These are phyloP conservation scores for Melanotaenia trifasciata DNA, from an alignment of 2,797 vertebrate genomes.

Conservation along the genomic window DNA sequence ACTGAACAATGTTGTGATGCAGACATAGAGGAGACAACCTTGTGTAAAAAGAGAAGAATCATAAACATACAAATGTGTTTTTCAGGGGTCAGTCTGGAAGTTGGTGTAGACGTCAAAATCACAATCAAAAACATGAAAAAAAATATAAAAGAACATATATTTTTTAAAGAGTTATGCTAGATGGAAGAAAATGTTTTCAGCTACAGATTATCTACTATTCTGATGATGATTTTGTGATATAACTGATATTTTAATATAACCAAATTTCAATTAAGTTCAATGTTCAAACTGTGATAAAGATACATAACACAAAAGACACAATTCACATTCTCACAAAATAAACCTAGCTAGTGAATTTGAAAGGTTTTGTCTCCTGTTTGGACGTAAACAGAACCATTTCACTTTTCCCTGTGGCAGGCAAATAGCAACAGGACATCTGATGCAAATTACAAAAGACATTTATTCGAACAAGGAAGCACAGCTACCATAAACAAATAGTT, in stretches of 20 bases:
- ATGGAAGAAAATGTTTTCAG: background rate
- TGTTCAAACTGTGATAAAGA: constrained; percentile 3
- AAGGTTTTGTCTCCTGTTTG: constrained; percentile 6
- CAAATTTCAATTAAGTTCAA: background rate
- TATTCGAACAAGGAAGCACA: constrained; percentile 56
- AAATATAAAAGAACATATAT: background rate
- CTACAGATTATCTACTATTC: background rate
- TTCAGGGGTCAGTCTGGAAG: background rate
- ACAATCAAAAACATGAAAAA: background rate
- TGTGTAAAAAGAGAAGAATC: background rate
- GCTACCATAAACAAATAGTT: constrained; percentile 37
- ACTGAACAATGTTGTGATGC: constrained; percentile 14
- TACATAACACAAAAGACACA: background rate
- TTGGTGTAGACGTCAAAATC: background rate
- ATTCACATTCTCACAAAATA: background rate
- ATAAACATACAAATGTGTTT: background rate
- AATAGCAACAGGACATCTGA: constrained; percentile 45
- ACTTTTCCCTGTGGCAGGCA: constrained; percentile 18
- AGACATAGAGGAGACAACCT: constrained; percentile 16
- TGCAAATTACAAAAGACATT: constrained; percentile 52
- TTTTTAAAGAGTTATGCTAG: background rate
- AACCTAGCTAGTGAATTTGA: background rate
- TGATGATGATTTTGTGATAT: background rate
- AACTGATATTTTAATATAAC: background rate
- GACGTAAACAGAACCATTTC: constrained; percentile 10